Evolutionary conservation across 2,113 vertebrate species (phyloP), one percentile per base, ranked within the genome.

Genomic region (Bambusicola thoracicus): DNA sequence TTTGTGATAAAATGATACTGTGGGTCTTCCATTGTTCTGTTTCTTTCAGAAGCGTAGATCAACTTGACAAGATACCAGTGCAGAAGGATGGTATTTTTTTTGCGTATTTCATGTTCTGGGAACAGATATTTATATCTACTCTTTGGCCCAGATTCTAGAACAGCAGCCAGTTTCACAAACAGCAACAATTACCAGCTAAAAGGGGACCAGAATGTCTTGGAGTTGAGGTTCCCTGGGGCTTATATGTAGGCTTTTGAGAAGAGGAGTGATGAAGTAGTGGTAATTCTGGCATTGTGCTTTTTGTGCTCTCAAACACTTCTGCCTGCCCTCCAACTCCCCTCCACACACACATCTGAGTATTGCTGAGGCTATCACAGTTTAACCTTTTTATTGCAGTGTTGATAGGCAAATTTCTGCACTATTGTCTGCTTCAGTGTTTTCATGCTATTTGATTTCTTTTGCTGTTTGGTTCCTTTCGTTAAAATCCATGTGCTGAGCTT

Each of bases 61-160:
- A 38, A 30, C 46, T 67, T 69, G 55, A 34, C 12, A 48, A 89
- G 61, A 89, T 70, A 78, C 25, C 70, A 70, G 56, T 81, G 79
- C 82, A 91, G 51, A 59, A 81, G 79, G 79, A 56, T 63, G 85
- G 61, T 83, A 68, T 92, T 96, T 92, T 85, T 85, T 61, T 87
- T 95, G 72, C 72, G 87, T 96, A 85, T 96, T 97, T 94, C 92
- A 90, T 97, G 81, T 85, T 91, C 75, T 95, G 89, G 81, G 89
- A 89, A 90, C 38, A 41, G 87, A 67, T 96, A 93, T 95, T 95
- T 96, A 78, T 92, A 95, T 80, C 87, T 81, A 18, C 34, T 81
- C 46, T 92, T 85, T 95, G 95, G 93, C 94, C 87, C 79, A 92
- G 91, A 92, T 96, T 96, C 93, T 92, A 87, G 76, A 92, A 91